Percentiles rank a stretch among this genome's conserved stretches.
phyloP scores from a whole-genome alignment of 2,797 vertebrate genomes.

The Sebastes ruberrimus region DNA sequence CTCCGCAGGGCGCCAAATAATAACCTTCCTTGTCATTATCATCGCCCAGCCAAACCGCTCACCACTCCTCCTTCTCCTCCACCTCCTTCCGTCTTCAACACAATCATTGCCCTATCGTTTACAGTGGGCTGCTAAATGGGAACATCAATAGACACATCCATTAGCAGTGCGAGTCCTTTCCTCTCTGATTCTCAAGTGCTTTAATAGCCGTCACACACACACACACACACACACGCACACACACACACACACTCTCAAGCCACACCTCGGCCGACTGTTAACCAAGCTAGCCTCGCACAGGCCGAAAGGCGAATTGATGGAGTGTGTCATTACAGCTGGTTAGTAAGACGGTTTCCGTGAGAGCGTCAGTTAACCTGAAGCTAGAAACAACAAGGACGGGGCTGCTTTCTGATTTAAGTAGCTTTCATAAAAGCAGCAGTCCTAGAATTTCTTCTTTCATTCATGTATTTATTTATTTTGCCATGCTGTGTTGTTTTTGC shows the following conservation, averaged over 20 bases:
- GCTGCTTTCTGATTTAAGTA: conserved; percentile 8
- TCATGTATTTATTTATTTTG: neutral
- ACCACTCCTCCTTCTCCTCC: conserved; percentile 54
- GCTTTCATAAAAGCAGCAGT: neutral
- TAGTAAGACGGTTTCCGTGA: conserved; percentile 39
- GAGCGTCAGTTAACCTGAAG: conserved; percentile 43
- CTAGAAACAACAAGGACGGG: conserved; percentile 20
- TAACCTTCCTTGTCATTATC: conserved; percentile 75
- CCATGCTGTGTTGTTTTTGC: neutral
- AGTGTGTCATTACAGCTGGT: conserved; percentile 69
- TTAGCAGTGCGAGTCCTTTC: conserved; percentile 66
- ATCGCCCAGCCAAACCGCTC: conserved; percentile 60
- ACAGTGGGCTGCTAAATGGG: conserved; percentile 73
- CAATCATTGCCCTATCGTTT: conserved; percentile 77
- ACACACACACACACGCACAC: neutral
- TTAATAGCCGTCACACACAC: conserved; percentile 54
- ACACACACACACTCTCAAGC: neutral
- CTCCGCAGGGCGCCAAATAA: conserved; percentile 72
- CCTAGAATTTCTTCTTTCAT: neutral
- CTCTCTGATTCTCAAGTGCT: conserved; percentile 71
- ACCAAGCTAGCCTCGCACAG: conserved; percentile 44
- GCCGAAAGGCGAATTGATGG: conserved; percentile 49
- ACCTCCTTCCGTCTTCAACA: conserved; percentile 64
- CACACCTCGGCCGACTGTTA: conserved; percentile 41
- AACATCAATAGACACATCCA: conserved; percentile 78